A percentile compares a stretch with the other conserved stretches of the same genome.
These are phyloP conservation scores for Galleria mellonella DNA, from an alignment of 1,140 invertebrate genomes.

Conservation along the genomic window DNA sequence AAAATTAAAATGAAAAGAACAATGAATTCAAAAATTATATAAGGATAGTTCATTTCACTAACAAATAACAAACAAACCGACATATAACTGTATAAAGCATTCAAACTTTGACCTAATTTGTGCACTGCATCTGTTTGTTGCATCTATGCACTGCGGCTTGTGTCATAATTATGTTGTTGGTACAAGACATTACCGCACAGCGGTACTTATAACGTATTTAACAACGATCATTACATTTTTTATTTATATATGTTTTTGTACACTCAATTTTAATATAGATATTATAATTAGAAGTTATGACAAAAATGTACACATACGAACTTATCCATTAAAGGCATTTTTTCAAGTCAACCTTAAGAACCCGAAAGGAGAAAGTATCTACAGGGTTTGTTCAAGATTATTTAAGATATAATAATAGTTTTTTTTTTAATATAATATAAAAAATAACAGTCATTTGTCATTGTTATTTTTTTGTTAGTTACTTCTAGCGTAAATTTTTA, in stretches of 20 bases:
- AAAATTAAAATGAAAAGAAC: no score
- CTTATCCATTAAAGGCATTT: no score
- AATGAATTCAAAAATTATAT: no score
- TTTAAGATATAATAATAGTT: background rate
- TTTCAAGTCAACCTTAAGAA: no score
- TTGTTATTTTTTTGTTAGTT: no score
- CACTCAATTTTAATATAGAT: no score
- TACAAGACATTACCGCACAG: background rate
- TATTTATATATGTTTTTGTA: background rate
- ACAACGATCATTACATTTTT: background rate
- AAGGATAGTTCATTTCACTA: no score
- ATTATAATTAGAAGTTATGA: background rate
- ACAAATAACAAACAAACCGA: background rate
- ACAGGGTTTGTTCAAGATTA: background rate
- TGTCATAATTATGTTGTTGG: background rate
- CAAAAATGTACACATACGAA: background rate
- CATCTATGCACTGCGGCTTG: background rate
- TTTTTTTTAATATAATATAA: no score
- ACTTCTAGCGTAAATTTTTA: no score
- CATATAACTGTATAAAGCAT: constrained; percentile 1
- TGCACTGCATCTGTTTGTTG: constrained; percentile 1
- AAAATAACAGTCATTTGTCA: no score
- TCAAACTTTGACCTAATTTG: constrained; percentile 2
- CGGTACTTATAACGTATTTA: background rate
- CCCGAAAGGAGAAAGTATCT: no score